These are phyloP conservation scores for Vesta saturnalis DNA, from an alignment of 2,888 invertebrate species.

Conservation along the genomic window DNA sequence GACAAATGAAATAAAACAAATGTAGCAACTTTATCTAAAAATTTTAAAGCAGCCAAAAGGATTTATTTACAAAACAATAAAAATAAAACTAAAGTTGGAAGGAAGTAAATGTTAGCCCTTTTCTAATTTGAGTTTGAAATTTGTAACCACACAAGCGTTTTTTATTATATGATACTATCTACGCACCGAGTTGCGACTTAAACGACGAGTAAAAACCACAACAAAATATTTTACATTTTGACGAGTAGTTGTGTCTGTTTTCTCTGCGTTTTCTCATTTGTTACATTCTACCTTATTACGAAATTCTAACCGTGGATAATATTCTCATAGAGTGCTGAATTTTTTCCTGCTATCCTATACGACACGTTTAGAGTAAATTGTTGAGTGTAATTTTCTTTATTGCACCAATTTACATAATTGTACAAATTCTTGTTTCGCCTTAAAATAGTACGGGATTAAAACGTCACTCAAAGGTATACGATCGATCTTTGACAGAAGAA, in stretches of 20 bases:
- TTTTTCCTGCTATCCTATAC: no score
- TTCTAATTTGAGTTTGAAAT: conserved; percentile 11
- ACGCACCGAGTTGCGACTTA: background rate
- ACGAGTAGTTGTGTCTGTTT: conserved; percentile 3
- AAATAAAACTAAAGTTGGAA: background rate
- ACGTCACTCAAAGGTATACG: no score
- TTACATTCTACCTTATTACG: conserved; percentile 7
- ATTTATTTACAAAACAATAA: background rate
- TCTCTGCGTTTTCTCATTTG: conserved; percentile 11
- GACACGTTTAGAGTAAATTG: no score
- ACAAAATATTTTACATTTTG: conserved; percentile 15
- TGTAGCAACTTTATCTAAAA: background rate
- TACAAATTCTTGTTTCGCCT: no score
- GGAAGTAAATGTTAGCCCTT: background rate
- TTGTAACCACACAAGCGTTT: conserved; percentile 10
- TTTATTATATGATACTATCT: conserved; percentile 12
- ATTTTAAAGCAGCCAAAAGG: background rate
- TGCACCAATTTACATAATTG: no score
- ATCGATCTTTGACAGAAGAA: background rate
- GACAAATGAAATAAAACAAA: no score
- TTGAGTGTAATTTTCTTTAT: no score
- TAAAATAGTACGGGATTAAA: no score
- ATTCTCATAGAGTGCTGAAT: background rate
- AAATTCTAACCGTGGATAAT: background rate
- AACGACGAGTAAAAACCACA: conserved; percentile 9